These are phyloP conservation scores for Listronotus bonariensis DNA, from an alignment of 1,140 invertebrate genomes.

Conservation along the genomic window DNA sequence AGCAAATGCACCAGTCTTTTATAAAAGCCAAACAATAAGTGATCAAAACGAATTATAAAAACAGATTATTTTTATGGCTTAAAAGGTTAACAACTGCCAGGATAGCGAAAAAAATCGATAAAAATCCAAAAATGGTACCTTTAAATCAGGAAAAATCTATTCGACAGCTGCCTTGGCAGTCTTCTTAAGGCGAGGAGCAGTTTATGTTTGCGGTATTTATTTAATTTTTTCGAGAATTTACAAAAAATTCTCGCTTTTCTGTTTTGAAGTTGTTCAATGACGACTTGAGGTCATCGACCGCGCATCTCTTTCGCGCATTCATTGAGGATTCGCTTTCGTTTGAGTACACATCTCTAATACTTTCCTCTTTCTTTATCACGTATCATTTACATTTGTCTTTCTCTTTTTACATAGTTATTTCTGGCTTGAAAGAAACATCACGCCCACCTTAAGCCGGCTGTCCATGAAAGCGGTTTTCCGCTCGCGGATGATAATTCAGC, in stretches of 20 bases:
- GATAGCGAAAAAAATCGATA: constrained; percentile 8
- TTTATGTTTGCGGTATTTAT: constrained; percentile 10
- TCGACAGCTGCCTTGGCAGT: constrained; percentile 17
- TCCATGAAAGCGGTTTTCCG: too few species aligned
- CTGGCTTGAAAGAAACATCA: too few species aligned
- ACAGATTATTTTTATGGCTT: neutral
- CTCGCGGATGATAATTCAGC: too few species aligned
- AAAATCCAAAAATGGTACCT: constrained; percentile 13
- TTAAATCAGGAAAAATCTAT: neutral
- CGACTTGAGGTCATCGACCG: constrained; percentile 34
- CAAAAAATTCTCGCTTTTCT: constrained; percentile 6
- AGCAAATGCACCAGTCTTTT: too few species aligned
- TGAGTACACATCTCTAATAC: too few species aligned
- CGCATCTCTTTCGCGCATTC: constrained; percentile 20
- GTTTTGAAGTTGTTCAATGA: constrained; percentile 32
- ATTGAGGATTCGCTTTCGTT: too few species aligned
- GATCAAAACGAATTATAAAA: neutral
- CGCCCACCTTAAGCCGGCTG: too few species aligned
- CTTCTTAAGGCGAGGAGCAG: neutral
- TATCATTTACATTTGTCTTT: too few species aligned
- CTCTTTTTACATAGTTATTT: too few species aligned
- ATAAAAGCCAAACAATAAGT: neutral
- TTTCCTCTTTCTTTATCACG: too few species aligned
- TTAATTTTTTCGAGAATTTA: constrained; percentile 15
- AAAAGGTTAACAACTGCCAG: constrained; percentile 1